phyloP scores from a whole-genome alignment of 2,113 vertebrate species.

The Mionectes macconnelli region DNA sequence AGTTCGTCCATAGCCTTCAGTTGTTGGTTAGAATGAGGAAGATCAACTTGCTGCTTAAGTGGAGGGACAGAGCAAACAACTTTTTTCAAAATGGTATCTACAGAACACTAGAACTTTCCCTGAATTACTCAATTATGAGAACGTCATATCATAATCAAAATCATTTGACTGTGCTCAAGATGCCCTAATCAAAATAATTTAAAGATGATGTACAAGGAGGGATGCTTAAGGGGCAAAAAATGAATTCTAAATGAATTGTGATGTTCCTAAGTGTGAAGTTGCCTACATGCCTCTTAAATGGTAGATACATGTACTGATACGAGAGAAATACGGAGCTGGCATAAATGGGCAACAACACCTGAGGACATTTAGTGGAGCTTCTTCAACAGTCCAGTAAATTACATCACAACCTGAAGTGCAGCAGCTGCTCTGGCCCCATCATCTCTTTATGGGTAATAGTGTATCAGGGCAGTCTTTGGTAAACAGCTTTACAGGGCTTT shows the following conservation, averaged over 20 bases:
- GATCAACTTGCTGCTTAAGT: not conserved
- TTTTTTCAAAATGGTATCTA: not conserved
- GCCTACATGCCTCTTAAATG: not conserved
- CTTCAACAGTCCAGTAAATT: not conserved
- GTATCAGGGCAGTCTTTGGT: not conserved
- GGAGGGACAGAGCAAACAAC: not conserved
- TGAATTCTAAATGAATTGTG: not conserved
- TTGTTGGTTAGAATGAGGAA: not conserved
- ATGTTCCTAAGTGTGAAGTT: not conserved
- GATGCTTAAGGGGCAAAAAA: not conserved
- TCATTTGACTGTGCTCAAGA: not conserved
- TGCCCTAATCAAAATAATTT: not conserved
- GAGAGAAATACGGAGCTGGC: not conserved
- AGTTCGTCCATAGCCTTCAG: not conserved
- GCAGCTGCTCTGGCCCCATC: conserved; percentile 10
- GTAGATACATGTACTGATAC: not conserved
- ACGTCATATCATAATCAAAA: not conserved
- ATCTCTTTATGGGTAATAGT: not conserved
- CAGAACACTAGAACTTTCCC: not conserved
- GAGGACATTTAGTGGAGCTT: not conserved
- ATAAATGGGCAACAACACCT: not conserved
- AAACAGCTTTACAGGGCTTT: conserved; percentile 23
- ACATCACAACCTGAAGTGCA: not conserved
- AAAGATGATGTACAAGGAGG: not conserved
- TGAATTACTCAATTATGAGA: not conserved